phyloP scores from a whole-genome alignment of 2,888 invertebrate genomes.

The Polymixis lichenea region DNA sequence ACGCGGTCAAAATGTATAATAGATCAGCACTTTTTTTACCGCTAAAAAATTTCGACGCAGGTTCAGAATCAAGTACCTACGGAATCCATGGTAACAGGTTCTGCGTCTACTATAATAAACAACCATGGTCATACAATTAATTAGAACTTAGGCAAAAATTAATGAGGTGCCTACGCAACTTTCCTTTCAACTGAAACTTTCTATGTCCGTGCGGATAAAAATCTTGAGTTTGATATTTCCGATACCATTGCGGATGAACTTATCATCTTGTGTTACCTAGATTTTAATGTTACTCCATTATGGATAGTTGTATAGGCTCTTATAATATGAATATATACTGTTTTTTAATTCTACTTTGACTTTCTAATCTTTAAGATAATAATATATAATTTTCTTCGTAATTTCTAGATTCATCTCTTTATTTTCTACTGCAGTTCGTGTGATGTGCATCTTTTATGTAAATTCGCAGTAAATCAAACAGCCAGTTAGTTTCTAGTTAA shows the following conservation, averaged over 20 bases:
- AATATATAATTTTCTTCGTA: constrained; percentile 1
- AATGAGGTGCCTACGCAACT: constrained; percentile 41
- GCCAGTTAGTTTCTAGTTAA: constrained; percentile 60
- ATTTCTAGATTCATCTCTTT: constrained; percentile 13
- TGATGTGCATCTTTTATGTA: constrained; percentile 28
- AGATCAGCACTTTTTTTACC: too few relatives aligned
- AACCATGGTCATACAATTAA: constrained; percentile 30
- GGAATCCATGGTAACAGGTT: too few relatives aligned
- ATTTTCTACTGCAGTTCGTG: constrained; percentile 19
- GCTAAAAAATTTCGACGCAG: too few relatives aligned
- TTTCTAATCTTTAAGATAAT: constrained; percentile 15
- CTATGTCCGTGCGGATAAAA: constrained; percentile 45
- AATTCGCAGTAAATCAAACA: constrained; percentile 45
- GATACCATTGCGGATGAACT: constrained; percentile 27
- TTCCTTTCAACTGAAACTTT: constrained; percentile 52
- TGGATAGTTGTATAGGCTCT: constrained; percentile 1
- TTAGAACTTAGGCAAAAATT: constrained; percentile 34
- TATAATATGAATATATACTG: background rate
- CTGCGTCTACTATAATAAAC: background rate
- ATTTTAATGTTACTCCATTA: constrained; percentile 12
- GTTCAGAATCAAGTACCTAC: too few relatives aligned
- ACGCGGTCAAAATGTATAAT: too few relatives aligned
- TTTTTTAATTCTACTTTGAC: constrained; percentile 16
- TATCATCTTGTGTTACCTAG: constrained; percentile 25
- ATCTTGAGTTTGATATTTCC: constrained; percentile 51